These are phyloP conservation scores for Eupithecia vulgata DNA, from an alignment of 2,888 invertebrate genomes.

Conservation along the genomic window DNA sequence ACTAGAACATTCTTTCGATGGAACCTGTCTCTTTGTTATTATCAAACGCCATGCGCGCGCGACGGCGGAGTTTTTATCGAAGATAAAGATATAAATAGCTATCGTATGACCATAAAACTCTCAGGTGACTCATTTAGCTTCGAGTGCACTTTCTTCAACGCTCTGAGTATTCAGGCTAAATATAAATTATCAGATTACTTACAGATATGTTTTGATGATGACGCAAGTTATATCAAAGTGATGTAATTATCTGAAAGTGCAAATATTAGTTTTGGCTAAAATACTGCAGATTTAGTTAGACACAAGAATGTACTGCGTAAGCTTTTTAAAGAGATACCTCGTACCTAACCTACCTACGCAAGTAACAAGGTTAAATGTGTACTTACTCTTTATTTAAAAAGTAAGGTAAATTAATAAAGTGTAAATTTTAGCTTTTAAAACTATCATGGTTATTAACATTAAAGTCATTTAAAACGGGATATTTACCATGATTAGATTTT, in stretches of 20 bases:
- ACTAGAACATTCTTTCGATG: conserved; percentile 36
- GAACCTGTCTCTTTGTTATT: neutral
- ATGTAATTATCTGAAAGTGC: neutral
- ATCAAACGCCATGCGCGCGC: neutral
- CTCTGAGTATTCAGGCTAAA: neutral
- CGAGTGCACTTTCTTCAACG: conserved; percentile 12
- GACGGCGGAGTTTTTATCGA: neutral
- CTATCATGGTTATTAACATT: no score
- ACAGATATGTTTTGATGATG: neutral
- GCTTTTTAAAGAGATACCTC: neutral
- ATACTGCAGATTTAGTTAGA: neutral
- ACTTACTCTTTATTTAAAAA: neutral
- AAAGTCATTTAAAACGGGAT: no score
- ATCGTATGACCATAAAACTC: neutral
- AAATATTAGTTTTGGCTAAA: conserved; percentile 1
- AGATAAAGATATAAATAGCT: neutral
- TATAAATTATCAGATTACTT: conserved; percentile 2
- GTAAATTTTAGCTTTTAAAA: no score
- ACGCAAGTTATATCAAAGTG: neutral
- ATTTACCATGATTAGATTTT: no score
- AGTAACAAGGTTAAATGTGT: neutral
- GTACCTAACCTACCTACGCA: neutral
- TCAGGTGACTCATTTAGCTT: conserved; percentile 16
- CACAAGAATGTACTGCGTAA: no score
- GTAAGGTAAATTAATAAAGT: neutral